A percentile compares a stretch with the other conserved stretches of the same genome.
phyloP scores from a whole-genome alignment of 1,140 invertebrate genomes.

The Lasioglossum albipes region DNA sequence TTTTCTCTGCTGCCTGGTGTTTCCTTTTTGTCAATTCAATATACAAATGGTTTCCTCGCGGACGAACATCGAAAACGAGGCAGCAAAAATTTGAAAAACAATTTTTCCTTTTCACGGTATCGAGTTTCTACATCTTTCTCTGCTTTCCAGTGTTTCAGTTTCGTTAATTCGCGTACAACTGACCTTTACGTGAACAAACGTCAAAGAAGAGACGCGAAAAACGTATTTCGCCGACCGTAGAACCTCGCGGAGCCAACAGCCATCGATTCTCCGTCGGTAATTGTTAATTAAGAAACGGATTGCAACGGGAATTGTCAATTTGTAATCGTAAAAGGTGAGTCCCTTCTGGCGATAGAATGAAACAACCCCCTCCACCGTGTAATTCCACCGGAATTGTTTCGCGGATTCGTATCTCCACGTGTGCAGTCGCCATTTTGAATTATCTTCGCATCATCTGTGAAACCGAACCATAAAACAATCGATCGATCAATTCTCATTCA shows the following conservation, averaged over 20 bases:
- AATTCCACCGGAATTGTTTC: conserved; percentile 61
- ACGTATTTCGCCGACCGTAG: neutral
- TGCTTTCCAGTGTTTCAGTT: neutral
- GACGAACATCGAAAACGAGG: neutral
- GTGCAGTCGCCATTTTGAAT: neutral
- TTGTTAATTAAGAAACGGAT: conserved; percentile 66
- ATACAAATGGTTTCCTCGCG: neutral
- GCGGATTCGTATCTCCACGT: conserved; percentile 8
- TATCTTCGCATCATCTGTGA: too few species aligned
- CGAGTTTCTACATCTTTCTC: too few species aligned
- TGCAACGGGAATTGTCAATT: conserved; percentile 71
- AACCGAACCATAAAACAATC: too few species aligned
- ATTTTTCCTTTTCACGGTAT: too few species aligned
- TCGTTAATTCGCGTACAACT: neutral
- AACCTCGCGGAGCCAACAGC: neutral
- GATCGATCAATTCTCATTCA: too few species aligned
- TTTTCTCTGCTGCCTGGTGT: too few species aligned
- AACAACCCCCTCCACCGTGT: conserved; percentile 53
- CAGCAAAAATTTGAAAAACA: neutral
- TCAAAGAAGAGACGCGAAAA: neutral
- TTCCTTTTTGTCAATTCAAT: neutral
- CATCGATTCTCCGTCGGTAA: conserved; percentile 21
- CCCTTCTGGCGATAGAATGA: conserved; percentile 42
- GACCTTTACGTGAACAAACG: neutral
- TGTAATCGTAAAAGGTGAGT: conserved; percentile 63